A percentile compares a stretch with the other conserved stretches of the same genome.
Conservation (phyloP, 2,888 invertebrate genomes). For the Branchipolynoe longqiensis region DNA sequence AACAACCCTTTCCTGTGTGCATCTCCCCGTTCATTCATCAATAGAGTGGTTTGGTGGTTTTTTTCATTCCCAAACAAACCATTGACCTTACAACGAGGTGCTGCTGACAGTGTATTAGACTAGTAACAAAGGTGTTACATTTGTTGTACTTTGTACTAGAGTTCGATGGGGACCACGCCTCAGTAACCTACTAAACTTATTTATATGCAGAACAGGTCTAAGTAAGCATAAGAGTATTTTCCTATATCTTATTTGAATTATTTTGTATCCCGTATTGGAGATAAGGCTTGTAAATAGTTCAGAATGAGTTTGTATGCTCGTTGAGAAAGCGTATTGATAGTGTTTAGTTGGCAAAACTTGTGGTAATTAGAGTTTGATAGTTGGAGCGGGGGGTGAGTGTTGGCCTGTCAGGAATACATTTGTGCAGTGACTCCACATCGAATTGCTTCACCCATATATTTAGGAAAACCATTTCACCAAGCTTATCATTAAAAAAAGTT, state of each 20-base stretch:
- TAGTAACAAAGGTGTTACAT: not conserved
- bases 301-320: not conserved
- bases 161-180: not conserved
- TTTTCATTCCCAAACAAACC: not conserved
- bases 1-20: too few relatives aligned
- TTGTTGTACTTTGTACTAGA: conserved; percentile 6
- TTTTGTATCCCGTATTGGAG: conserved; percentile 6
- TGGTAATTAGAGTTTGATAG: conserved; percentile 21
- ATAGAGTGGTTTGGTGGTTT: not conserved
- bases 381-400: not conserved
- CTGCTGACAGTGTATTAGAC: conserved; percentile 7
- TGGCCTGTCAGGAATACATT: not conserved
- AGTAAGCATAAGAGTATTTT: not conserved
- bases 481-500: too few relatives aligned
- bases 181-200: not conserved
- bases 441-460: too few relatives aligned
- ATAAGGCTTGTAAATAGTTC: not conserved
- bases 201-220: conserved; percentile 27
- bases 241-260: not conserved
- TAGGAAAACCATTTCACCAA: too few relatives aligned
- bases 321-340: not conserved
- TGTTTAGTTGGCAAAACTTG: not conserved
- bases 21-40: not conserved
- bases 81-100: conserved; percentile 10
- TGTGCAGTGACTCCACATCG: too few relatives aligned